These are phyloP conservation scores for Pampusana beccarii DNA, from an alignment of 2,113 vertebrate species.

Conservation along the genomic window DNA sequence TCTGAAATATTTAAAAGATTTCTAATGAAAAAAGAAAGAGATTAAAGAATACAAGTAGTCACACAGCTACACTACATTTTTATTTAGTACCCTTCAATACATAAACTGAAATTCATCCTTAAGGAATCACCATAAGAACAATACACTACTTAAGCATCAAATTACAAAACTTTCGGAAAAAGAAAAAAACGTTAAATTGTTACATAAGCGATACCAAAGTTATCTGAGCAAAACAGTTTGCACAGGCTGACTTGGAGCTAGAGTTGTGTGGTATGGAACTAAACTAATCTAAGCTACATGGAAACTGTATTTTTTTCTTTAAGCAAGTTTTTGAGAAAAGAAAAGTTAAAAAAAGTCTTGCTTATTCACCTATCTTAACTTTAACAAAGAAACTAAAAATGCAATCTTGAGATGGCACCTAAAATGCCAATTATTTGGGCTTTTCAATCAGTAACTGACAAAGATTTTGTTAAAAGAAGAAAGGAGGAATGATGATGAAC, in stretches of 20 bases:
- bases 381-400: neutral
- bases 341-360: neutral
- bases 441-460: neutral
- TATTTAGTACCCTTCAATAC: neutral
- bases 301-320: neutral
- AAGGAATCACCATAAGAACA: neutral
- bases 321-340: neutral
- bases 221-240: neutral
- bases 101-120: neutral
- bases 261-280: neutral
- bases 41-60: neutral
- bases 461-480: neutral
- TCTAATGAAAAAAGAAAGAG: neutral
- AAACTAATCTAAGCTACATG: neutral
- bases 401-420: neutral
- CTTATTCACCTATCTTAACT: neutral
- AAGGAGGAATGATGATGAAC: neutral
- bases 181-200: neutral
- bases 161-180: neutral
- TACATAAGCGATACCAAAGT: neutral
- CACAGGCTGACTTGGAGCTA: neutral
- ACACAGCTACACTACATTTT: neutral
- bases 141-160: neutral
- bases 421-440: neutral
- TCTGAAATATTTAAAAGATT: neutral